Base-by-base conservation (phyloP, 2,113 vertebrate genomes). In the Porphyrio hochstetteri region DNA sequence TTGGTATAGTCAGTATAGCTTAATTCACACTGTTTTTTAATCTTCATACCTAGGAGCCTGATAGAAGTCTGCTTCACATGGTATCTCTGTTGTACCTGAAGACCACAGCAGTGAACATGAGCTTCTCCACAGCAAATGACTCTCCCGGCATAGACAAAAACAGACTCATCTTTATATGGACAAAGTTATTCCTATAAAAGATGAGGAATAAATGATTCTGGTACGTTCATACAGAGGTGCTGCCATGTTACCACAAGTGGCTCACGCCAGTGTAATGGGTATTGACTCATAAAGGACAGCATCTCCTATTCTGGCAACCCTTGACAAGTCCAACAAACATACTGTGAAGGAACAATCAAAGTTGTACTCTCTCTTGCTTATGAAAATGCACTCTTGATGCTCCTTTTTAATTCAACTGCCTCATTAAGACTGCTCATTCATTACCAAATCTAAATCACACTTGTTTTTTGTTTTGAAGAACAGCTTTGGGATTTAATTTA, bases 51-150 rank as follows among this genome's bases (percentile, higher is more conserved):
- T 3, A 21, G n/a, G 28, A 71, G 19, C 55, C 31, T 59, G 31
- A 61, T 3, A 69, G 69, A 75, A 50, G 36, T 46, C 40, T 63
- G 21, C 28, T 50, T 63, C 52, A 18, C 46, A n/a, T 18, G 0
- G 3, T 63, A 9, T 23, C 68, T 77, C 68, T 77, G 33, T 13
- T 67, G 35, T 17, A 56, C 28, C 46, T 46, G 28, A 67, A 33
- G 35, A 56, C 10, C 20, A 15, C 13, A 42, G 13, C 0, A 0
- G 5, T 0, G 0, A 91, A 64, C 48, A 17, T 1, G 18, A 79
- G 18, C 15, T 79, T 76, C 56, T 35, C 38, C 15, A 38, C 6
- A 82, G 57, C 17, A 82, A 59, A 46, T 13, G 1, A 33, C 16
- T 46, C 46, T 65, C 16, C 27, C 16, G 10, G 11, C 13, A 21